Evolutionary conservation across 2,888 invertebrate species (phyloP).

Genomic region (Chouioia cunea): DNA sequence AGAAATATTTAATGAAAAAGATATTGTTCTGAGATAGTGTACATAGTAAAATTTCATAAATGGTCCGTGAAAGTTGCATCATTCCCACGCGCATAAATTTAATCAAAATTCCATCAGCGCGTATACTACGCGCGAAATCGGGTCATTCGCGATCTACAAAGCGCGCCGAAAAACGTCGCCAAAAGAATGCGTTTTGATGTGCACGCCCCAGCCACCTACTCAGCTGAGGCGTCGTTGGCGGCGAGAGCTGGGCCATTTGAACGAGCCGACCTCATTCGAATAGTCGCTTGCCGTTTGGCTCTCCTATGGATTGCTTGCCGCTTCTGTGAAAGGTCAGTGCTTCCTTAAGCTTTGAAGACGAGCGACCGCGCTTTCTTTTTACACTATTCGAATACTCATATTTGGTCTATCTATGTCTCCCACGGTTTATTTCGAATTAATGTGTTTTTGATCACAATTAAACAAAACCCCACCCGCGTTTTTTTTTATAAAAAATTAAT

Average conservation of each 20-base stretch:
- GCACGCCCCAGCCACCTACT: not conserved
- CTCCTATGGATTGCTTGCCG: not conserved
- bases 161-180: slow-evolving; percentile 1
- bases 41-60: too few relatives aligned
- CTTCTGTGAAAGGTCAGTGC: slow-evolving; percentile 29
- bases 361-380: not conserved
- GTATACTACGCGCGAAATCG: slow-evolving; percentile 10
- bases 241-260: slow-evolving; percentile 11
- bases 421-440: too few relatives aligned
- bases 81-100: slow-evolving; percentile 26
- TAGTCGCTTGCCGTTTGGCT: slow-evolving; percentile 2
- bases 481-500: too few relatives aligned
- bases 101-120: slow-evolving; percentile 40
- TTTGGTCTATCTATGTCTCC: too few relatives aligned
- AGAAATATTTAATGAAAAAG: slow-evolving; percentile 3
- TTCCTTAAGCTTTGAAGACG: slow-evolving; percentile 6
- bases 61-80: not conserved
- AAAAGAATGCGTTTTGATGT: slow-evolving; percentile 23
- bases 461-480: too few relatives aligned
- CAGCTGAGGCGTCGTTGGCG: slow-evolving; percentile 1
- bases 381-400: not conserved
- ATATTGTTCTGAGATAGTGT: not conserved
- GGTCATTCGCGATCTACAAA: slow-evolving; percentile 20
- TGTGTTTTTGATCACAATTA: too few relatives aligned
- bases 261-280: slow-evolving; percentile 34